Evolutionary conservation across 2,113 vertebrate genomes (phyloP).

Genomic region (Pseudorectes ferrugineus): DNA sequence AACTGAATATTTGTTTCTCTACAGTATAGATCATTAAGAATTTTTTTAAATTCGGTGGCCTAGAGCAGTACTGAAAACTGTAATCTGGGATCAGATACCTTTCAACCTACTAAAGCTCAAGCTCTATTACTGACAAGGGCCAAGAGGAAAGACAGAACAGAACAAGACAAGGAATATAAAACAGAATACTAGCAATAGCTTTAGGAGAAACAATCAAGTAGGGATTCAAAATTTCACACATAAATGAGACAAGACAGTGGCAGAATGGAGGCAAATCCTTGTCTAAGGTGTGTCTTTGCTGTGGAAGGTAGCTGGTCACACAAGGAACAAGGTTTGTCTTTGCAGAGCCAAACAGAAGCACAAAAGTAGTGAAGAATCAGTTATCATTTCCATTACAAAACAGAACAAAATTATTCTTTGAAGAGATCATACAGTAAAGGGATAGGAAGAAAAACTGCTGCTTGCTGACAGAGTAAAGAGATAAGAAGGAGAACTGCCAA

Average conservation of each 20-base stretch:
- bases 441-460: background rate
- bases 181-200: background rate
- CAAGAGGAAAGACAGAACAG: background rate
- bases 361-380: background rate
- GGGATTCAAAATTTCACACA: background rate
- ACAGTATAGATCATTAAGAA: background rate
- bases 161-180: background rate
- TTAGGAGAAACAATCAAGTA: background rate
- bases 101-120: background rate
- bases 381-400: background rate
- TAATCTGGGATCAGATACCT: background rate
- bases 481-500: background rate
- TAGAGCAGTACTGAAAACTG: background rate
- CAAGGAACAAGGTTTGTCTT: background rate
- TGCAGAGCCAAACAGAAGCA: background rate
- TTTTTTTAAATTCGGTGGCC: background rate
- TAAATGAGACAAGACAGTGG: background rate
- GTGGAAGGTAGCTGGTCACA: background rate
- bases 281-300: background rate
- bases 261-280: background rate
- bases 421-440: background rate
- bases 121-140: background rate
- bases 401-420: background rate
- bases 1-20: background rate
- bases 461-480: background rate